Evolutionary conservation across 2,797 vertebrate species (phyloP).

Genomic region (Meriones psammophilus): DNA sequence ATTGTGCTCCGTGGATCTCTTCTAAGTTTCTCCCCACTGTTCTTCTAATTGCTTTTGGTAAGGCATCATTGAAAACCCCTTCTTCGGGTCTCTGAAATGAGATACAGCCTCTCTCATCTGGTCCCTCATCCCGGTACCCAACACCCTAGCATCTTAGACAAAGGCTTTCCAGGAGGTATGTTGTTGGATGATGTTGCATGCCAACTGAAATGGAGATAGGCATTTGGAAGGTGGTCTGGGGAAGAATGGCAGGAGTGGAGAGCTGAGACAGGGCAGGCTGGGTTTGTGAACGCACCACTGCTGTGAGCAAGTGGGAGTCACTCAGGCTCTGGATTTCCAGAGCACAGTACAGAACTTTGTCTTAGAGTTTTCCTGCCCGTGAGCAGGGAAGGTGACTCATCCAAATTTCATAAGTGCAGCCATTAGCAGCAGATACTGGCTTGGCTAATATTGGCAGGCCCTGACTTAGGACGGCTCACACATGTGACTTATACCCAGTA

Average conservation of each 20-base stretch:
- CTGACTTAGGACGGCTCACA: not conserved
- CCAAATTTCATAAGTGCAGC: not conserved
- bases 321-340: not conserved
- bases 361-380: not conserved
- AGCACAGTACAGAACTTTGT: not conserved
- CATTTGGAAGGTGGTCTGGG: not conserved
- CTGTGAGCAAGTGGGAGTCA: not conserved
- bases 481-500: not conserved
- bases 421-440: not conserved
- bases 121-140: too few species aligned
- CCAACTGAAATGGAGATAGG: not conserved
- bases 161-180: not conserved
- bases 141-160: not conserved
- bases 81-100: not conserved
- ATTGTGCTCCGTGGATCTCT: not conserved
- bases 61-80: not conserved
- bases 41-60: not conserved
- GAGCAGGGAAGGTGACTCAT: not conserved
- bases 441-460: not conserved
- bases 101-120: not conserved
- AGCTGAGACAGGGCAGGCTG: not conserved
- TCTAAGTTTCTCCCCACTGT: not conserved
- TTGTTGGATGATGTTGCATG: fast-evolving
- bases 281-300: not conserved
- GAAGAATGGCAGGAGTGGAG: not conserved